Base-by-base conservation (phyloP, 2,797 vertebrate species). In the Perdix hodgsoniae region DNA sequence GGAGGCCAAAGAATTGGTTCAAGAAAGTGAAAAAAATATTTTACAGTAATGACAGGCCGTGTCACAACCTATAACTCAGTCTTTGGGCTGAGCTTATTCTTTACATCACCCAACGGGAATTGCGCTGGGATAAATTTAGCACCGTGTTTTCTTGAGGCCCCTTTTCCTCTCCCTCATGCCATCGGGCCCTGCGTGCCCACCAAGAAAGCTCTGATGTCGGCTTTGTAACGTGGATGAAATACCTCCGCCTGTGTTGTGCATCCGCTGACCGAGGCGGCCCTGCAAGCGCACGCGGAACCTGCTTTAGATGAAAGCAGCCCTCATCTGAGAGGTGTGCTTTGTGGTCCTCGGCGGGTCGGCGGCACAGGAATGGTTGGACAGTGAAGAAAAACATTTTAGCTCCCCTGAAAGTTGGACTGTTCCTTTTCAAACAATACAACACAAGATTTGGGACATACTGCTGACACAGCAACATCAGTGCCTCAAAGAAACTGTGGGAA, bases 401-500 rank as follows among this genome's bases (percentile, higher is more conserved):
- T 95, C 94, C 83, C 91, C 95, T 95, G 84, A 94, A 98, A 97
- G 93, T 97, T 93, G 77, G 90, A 95, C 95, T 92, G 95, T 90
- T 97, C 90, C 70, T 89, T 96, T 97, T 97, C 97, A 97, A 96
- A 97, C 93, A 96, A 95, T 96, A 57, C 96, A 93, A 83, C 93
- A 88, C 95, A 95, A 89, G 96, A 96, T 86, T 90, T 72, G 90
- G 94, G 95, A 83, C 93, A 92, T 93, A 92, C 66, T 97, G 98
- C 98, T 98, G 98, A 98, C 97, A 96, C 96, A 96, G 98, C 97
- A 97, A 95, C 94, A 96, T 96, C 93, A 86, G 96, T 93, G 96
- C 94, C 97, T 97, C 93, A 95, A 96, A 97, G 96, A 97, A 97
- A 97, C 97, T 98, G 98, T 98, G 98, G 98, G 98, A 98, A 98